A percentile compares a stretch with the other conserved stretches of the same genome.
Conservation (phyloP, 2,113 vertebrate species). For the Atrichornis clamosus region DNA sequence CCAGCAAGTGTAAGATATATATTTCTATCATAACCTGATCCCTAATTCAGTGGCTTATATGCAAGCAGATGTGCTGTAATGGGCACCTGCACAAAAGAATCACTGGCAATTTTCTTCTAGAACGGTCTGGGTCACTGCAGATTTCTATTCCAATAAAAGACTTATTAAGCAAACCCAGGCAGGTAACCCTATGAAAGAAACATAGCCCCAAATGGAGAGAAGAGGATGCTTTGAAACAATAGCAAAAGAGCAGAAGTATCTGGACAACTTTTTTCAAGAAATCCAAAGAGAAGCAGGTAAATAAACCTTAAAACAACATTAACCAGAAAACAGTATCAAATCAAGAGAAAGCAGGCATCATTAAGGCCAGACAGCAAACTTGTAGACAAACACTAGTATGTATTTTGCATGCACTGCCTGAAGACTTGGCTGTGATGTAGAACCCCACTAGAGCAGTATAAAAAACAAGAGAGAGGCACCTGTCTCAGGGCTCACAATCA, state of each 20-base stretch:
- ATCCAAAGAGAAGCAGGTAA: neutral
- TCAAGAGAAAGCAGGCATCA: neutral
- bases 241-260: neutral
- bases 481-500: neutral
- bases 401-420: neutral
- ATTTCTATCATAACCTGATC: neutral
- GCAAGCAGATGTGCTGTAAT: neutral
- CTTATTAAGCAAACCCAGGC: neutral
- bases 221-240: neutral
- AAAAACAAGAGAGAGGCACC: neutral
- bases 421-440: neutral
- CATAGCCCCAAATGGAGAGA: accelerated
- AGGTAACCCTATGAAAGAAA: neutral
- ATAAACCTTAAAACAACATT: neutral
- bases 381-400: neutral
- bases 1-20: neutral
- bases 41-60: neutral
- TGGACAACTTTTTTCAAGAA: neutral
- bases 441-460: neutral
- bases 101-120: neutral
- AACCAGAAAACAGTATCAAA: neutral
- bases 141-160: neutral
- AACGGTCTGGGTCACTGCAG: neutral
- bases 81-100: neutral
- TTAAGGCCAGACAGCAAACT: neutral